phyloP scores from a whole-genome alignment of 1,140 invertebrate genomes.

The Papilio polytes region DNA sequence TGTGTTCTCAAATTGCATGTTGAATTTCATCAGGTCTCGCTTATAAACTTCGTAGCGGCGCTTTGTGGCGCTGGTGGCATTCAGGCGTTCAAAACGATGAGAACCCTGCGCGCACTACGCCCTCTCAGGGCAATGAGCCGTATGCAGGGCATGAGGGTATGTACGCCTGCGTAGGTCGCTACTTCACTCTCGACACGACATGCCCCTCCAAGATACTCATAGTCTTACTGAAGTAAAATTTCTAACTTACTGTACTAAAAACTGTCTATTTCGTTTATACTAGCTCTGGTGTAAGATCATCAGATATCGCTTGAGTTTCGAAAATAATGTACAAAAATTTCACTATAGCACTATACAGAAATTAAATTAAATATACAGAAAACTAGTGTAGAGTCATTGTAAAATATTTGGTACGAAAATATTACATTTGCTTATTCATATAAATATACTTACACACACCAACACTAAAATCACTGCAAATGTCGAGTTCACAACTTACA shows the following conservation, averaged over 20 bases:
- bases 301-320: too few relatives aligned
- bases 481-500: slow-evolving; percentile 54
- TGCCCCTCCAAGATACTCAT: slow-evolving; percentile 23
- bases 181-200: slow-evolving; percentile 56
- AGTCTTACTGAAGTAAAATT: background rate
- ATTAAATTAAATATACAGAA: too few relatives aligned
- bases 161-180: slow-evolving; percentile 81
- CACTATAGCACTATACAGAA: too few relatives aligned
- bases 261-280: too few relatives aligned
- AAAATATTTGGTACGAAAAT: background rate
- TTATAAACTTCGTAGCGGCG: slow-evolving; percentile 98
- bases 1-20: slow-evolving; percentile 61
- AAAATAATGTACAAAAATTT: too few relatives aligned
- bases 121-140: slow-evolving; percentile 97
- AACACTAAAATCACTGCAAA: slow-evolving; percentile 55
- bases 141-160: slow-evolving; percentile 99
- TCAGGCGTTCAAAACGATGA: slow-evolving; percentile 99
- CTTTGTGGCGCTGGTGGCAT: slow-evolving; percentile 96
- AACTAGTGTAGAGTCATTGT: background rate
- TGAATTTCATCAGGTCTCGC: slow-evolving; percentile 91
- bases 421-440: background rate
- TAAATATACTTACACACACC: slow-evolving; percentile 26
- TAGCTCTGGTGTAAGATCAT: too few relatives aligned
- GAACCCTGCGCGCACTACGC: slow-evolving; percentile 96
- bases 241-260: background rate